Conservation (phyloP, 2,113 vertebrate genomes). For the Stegastes partitus region DNA sequence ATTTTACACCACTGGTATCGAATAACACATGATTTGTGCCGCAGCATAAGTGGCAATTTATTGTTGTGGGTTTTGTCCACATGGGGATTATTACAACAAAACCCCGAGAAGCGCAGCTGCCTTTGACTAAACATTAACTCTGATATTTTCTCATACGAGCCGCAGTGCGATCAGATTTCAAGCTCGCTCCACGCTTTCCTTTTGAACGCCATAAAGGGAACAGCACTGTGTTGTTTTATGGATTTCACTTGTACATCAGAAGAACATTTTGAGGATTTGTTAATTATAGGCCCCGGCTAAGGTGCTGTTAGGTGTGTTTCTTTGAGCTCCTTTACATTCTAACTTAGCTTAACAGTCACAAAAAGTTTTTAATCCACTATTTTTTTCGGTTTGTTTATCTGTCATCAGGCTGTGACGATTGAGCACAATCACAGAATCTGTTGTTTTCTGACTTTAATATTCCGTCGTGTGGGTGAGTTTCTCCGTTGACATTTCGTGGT, state of each 20-base stretch:
- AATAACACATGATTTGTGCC: constrained; percentile 15
- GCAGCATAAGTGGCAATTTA: neutral
- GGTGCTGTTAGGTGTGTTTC: too few species aligned
- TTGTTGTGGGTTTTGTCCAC: constrained; percentile 30
- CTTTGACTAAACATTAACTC: constrained; percentile 11
- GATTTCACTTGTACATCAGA: neutral
- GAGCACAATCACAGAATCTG: neutral
- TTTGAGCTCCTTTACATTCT: too few species aligned
- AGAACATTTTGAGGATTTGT: neutral
- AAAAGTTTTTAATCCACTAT: neutral
- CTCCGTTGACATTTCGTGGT: neutral
- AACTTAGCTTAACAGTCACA: neutral
- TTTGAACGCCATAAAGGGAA: neutral
- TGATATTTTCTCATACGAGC: constrained; percentile 9
- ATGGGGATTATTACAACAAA: constrained; percentile 34
- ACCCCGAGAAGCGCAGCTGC: constrained; percentile 43
- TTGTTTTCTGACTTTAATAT: constrained; percentile 1
- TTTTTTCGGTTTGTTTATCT: neutral
- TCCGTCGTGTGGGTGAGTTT: constrained; percentile 6
- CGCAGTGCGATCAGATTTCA: neutral
- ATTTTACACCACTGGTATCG: constrained; percentile 21
- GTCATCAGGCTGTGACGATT: neutral
- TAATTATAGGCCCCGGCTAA: too few species aligned
- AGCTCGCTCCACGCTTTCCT: neutral
- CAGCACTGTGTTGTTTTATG: too few species aligned